Percentiles rank a stretch among this genome's conserved stretches.
These are phyloP conservation scores for Podabrus alpinus DNA, from an alignment of 2,888 invertebrate genomes.

Conservation along the genomic window DNA sequence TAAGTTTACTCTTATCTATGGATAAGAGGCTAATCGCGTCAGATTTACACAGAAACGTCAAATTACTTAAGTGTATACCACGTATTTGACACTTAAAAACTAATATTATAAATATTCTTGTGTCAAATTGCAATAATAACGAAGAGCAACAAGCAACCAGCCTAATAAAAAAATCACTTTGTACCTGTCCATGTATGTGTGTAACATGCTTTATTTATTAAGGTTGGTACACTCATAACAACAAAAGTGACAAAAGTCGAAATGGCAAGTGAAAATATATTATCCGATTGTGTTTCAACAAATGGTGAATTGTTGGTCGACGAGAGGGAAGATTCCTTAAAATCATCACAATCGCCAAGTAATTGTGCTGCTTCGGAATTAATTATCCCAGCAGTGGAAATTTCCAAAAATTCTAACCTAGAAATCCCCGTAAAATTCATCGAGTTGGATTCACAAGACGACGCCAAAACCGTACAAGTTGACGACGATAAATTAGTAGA, in stretches of 20 bases:
- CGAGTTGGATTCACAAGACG: not conserved
- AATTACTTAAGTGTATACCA: too few relatives aligned
- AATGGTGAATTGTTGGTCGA: not conserved
- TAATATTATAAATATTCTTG: too few relatives aligned
- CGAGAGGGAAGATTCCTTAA: not conserved
- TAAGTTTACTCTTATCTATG: too few relatives aligned
- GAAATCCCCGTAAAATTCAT: not conserved
- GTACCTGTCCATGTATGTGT: not conserved
- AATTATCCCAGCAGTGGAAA: not conserved
- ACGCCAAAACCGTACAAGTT: not conserved
- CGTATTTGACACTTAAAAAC: too few relatives aligned
- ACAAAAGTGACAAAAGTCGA: not conserved
- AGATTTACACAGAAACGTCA: too few relatives aligned
- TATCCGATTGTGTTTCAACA: not conserved
- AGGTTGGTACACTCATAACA: not conserved
- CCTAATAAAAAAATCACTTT: too few relatives aligned
- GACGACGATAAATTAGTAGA: not conserved
- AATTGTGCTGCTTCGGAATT: not conserved
- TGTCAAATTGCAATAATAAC: too few relatives aligned
- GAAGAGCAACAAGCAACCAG: too few relatives aligned
- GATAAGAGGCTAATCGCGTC: too few relatives aligned
- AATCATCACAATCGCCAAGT: not conserved
- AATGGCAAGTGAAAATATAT: not conserved
- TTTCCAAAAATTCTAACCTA: not conserved
- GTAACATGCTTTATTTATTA: not conserved